Base-by-base conservation (phyloP, 2,888 invertebrate genomes). In the Drosophila fungiperda region DNA sequence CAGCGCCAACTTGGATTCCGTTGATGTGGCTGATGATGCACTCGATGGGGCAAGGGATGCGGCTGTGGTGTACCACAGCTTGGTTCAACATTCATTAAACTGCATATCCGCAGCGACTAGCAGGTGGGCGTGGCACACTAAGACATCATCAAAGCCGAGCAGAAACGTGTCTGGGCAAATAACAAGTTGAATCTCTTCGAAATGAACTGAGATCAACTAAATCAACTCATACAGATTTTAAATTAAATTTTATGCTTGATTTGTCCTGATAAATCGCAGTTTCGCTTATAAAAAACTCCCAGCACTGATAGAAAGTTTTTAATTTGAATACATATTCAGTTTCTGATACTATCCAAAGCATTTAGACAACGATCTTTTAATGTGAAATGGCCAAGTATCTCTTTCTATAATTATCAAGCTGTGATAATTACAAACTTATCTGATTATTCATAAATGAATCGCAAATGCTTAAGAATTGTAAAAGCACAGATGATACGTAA, bases 41-140 rank as follows among this genome's bases (percentile, higher is more conserved):
- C 71, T 78, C 78, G 79, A 76, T 83, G 81, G 70, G 58, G 49
- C 62, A 50, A 55, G 62, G 42, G 58, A 29, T 48, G 64, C 7
- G 49, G 49, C 29, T 49, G 65, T 20, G 35, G 49, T 26, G 40
- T 5, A 15, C 58, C 29, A 29, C 29, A 29, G 29, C 5, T 36
- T 53, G 42, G 29, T 36, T 26, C 66, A 61, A 53, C 57, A 26
- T 53, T 78, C 55, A 75, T 75, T 67, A 60, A 55, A 64, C 62
- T 59, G 42, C 50, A 64, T 17, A 49, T 40, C 9, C 63, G 33
- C 57, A 15, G 11, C n/a, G 54, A 33, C 50, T 64, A 53, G 60
- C 78, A 78, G 75, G 77, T 77, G 77, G 77, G 77, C 77, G 77
- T 77, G 78, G 53, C 63, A 9, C 33, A 55, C 48, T 26, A 40